Conservation (phyloP, 2,797 vertebrate species). For the Pseudochromis fuscus region DNA sequence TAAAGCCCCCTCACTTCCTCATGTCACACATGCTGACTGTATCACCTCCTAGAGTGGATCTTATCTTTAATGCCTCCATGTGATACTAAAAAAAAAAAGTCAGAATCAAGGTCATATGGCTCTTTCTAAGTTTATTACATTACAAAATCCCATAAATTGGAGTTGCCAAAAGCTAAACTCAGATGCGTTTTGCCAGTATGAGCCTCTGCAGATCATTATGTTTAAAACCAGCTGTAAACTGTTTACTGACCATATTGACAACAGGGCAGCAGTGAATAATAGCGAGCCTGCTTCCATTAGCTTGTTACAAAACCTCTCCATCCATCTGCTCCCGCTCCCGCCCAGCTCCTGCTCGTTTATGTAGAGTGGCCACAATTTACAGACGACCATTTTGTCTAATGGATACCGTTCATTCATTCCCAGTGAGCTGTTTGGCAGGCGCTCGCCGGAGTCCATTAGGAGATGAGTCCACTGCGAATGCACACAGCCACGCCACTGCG, state of each 20-base stretch:
- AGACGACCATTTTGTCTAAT: constrained; percentile 81
- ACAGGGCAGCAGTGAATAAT: constrained; percentile 48
- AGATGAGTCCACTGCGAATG: constrained; percentile 76
- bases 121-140: background rate
- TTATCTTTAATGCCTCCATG: background rate
- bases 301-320: constrained; percentile 44
- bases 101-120: constrained; percentile 7
- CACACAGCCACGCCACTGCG: constrained; percentile 58
- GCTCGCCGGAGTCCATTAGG: constrained; percentile 80
- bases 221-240: constrained; percentile 50
- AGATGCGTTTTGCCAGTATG: constrained; percentile 11
- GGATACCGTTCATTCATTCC: constrained; percentile 78
- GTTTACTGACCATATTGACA: constrained; percentile 44
- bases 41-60: background rate
- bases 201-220: constrained; percentile 43
- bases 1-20: constrained; percentile 42
- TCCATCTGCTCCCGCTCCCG: constrained; percentile 50
- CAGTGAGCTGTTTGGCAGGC: constrained; percentile 74
- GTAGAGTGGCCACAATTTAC: constrained; percentile 80
- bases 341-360: constrained; percentile 52
- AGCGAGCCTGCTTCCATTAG: constrained; percentile 37
- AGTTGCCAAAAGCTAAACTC: background rate
- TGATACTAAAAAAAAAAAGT: background rate
- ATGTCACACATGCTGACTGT: constrained; percentile 26
- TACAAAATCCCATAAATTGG: background rate